Evolutionary conservation across 1,140 invertebrate species (phyloP), one percentile per base, ranked within the genome.

Genomic region (Myzus persicae): DNA sequence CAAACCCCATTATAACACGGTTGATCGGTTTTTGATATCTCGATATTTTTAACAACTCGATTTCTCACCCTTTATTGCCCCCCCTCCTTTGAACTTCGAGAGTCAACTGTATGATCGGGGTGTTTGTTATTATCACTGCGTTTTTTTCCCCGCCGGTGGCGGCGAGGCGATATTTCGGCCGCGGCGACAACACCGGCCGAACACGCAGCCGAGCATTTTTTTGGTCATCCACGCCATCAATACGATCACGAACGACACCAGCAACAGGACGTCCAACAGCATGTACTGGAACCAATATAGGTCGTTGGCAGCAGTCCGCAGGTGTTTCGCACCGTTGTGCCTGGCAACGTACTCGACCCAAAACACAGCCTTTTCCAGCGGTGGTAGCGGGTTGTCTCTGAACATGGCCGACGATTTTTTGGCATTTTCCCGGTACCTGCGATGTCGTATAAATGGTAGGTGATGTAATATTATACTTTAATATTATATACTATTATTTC

Each of bases 261-360:
- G 76, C 7, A 51, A 44, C 38, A 94, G 3, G 14, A 94, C 91
- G 46, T 94, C 94, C n/a, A 94, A 40, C 40, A 94, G 48, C 31
- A 94, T 48, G 59, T 94, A 94, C 42, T 94, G 94, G 54, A 93
- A 94, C 94, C 94, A 94, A n/a, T 44, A 40, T 22, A 94, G 59
- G 9, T 93, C 36, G 24, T 82, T 88, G 46, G 94, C 81, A 31
- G 54, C 67, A 1, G 94, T 93, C 31, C 91, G n/a, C 8, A 94
- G 76, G 42, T 95, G 96, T 59, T 94, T 95, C 54, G 94, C 95
- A 0, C 95, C 96, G 0, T 96, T 95, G 94, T 96, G 95, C 67
- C 95, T 95, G 14, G 96, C 94, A 0, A 96, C 95, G 93, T 96
- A 96, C 94, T 97, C 96, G 20, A 96, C 95, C 96, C 96, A 97